phyloP scores from a whole-genome alignment of 2,888 invertebrate genomes.

The Ernsta delagoae region DNA sequence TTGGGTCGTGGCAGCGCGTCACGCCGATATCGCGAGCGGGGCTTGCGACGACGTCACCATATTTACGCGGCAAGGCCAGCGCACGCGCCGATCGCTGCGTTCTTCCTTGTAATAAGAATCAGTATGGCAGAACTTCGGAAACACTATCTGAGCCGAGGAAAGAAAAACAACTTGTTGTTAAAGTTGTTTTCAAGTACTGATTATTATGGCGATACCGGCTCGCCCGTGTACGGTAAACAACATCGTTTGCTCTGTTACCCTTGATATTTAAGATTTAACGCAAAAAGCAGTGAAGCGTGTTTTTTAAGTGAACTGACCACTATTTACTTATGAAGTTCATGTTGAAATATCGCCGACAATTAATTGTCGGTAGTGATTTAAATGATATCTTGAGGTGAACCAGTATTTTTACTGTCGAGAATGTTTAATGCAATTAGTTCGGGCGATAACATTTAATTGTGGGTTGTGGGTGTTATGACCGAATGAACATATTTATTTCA shows the following conservation, averaged over 20 bases:
- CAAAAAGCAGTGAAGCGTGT: constrained; percentile 20
- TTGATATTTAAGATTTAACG: constrained; percentile 40
- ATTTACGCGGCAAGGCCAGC: constrained; percentile 55
- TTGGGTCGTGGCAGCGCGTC: constrained; percentile 53
- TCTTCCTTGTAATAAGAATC: constrained; percentile 57
- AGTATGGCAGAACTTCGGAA: constrained; percentile 25
- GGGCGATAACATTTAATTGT: constrained; percentile 31
- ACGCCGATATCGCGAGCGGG: constrained; percentile 60
- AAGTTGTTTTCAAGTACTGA: constrained; percentile 28
- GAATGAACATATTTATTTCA: neutral
- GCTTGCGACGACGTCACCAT: constrained; percentile 64
- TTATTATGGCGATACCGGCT: constrained; percentile 23
- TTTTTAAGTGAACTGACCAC: constrained; percentile 12
- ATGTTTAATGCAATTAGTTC: constrained; percentile 35
- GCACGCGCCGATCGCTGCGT: constrained; percentile 55
- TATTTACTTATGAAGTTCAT: constrained; percentile 20
- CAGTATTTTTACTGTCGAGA: constrained; percentile 22
- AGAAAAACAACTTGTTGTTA: constrained; percentile 32
- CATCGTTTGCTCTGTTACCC: constrained; percentile 31
- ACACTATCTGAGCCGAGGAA: constrained; percentile 23
- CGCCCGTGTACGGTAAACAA: constrained; percentile 36
- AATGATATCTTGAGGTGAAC: constrained; percentile 31
- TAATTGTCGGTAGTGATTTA: constrained; percentile 28
- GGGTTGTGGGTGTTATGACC: constrained; percentile 1
- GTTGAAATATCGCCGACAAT: constrained; percentile 21